Evolutionary conservation across 2,113 vertebrate species (phyloP), one percentile per base, ranked within the genome.

Genomic region (Caloenas nicobarica): DNA sequence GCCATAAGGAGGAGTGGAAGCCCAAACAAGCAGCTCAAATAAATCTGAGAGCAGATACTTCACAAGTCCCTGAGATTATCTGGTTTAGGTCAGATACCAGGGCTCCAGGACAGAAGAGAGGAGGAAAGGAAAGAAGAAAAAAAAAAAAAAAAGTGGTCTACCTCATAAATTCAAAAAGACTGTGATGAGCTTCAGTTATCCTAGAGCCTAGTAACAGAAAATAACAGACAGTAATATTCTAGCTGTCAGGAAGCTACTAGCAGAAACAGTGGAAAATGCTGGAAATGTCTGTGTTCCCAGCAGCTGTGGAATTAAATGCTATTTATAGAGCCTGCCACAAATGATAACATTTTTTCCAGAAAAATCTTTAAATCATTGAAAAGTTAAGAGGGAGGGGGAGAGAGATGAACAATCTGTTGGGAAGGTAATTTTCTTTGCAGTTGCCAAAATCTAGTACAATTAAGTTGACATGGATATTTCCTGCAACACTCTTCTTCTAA

Each of bases 391-490:
- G 7, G 38, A 66, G 4, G 6, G 38, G 61, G 23, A 82, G 26
- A 65, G 23, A 82, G 26, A 61, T 25, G 10, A 83, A 44, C 25
- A 57, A 8, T 79, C n/a, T 86, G 8, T 51, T 62, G 36, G 60
- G 68, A 93, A 90, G 66, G 44, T 62, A 42, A 56, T 78, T 62
- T 48, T 81, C 54, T 70, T 73, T 73, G 42, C 25, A 88, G 36
- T 82, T 89, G 46, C 68, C 91, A 89, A 94, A 91, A 83, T 60
- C 33, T 94, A 81, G 56, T 58, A 82, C 46, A 66, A 77, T 91
- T 91, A 80, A 66, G 62, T 91, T 78, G 62, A 82, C 51, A 68
- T 3, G 38, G 50, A 50, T 82, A 24, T 68, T 96, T 94, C 86
- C 82, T 83, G 60, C 65, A 81, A 68, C 82, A 58, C 40, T 87